Base-by-base conservation (phyloP, 2,888 invertebrate species). In the Catocala nupta region DNA sequence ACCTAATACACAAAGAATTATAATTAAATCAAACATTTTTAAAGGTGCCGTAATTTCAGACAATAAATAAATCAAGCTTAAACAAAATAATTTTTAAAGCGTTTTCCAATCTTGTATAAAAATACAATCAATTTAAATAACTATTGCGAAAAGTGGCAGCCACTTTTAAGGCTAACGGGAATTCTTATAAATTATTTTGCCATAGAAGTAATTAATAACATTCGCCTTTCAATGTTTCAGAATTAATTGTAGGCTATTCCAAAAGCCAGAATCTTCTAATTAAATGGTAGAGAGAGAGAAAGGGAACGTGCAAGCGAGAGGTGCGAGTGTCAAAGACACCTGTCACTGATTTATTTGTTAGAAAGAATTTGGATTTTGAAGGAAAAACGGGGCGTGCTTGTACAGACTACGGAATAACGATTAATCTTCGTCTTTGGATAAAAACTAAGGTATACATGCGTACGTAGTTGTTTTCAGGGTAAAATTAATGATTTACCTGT, bases 311-410 rank as follows among this genome's bases (percentile, higher is more conserved):
- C 36, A 66, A 79, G 50, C 54, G 76, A 75, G 81, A 77, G 36
- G 50, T 44, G 55, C 11, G 55, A 63, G 59, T 81, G 87, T 85
- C 88, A 82, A 67, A 74, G 81, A 84, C 87, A 89, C 85, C 86
- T 87, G 88, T 71, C 71, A 42, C 79, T 88, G 88, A 89, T 88
- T 89, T 88, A 89, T 90, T 86, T 84, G 85, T 82, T 81, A 65
- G 79, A 83, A 86, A 84, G 84, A 84, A 86, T 85, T 81, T 81
- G 77, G 79, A 73, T 81, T 88, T 84, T 82, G 77, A 79, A 75
- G 79, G 78, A 79, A 82, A 84, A 80, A 75, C 61, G 36, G 34
- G 34, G 55, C n/a, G 44, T 72, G 71, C 25, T 61, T 65, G 74
- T 74, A 74, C 71, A 72, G 59, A 74, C 16, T 70, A 55, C 7